Evolutionary conservation across 1,140 invertebrate genomes (phyloP).

Genomic region (Drosophila lacteicornis): DNA sequence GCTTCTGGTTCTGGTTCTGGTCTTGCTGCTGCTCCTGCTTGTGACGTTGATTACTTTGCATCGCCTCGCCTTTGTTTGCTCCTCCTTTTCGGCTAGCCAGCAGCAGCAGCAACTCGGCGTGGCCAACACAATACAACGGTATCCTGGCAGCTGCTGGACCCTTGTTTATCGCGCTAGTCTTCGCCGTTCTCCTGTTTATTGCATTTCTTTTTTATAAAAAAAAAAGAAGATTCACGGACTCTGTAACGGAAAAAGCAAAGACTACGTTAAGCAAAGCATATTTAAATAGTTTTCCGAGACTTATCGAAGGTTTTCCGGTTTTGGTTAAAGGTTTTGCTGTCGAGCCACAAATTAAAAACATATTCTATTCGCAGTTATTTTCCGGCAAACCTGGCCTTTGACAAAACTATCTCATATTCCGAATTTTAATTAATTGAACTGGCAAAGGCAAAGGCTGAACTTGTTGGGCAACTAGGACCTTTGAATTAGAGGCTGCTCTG

Average conservation of each 20-base stretch:
- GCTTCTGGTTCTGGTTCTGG: conserved; percentile 10
- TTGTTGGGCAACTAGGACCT: too few species aligned
- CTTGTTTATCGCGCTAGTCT: conserved; percentile 35
- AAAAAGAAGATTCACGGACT: not conserved
- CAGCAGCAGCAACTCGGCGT: conserved; percentile 14
- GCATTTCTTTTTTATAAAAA: conserved; percentile 37
- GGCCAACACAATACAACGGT: conserved; percentile 23
- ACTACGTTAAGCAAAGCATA: conserved; percentile 59
- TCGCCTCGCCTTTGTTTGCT: conserved; percentile 68
- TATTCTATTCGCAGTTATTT: too few species aligned
- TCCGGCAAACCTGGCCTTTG: too few species aligned
- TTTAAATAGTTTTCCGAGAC: conserved; percentile 59
- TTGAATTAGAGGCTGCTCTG: too few species aligned
- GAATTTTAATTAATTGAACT: not conserved
- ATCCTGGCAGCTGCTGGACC: conserved; percentile 20
- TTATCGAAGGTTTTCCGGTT: conserved; percentile 15
- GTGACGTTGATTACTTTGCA: conserved; percentile 80
- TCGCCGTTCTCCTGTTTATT: conserved; percentile 20
- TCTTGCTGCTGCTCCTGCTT: conserved; percentile 57
- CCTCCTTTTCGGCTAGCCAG: conserved; percentile 24
- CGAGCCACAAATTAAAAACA: too few species aligned
- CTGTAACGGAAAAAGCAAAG: conserved; percentile 40
- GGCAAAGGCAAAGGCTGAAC: too few species aligned
- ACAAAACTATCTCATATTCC: too few species aligned
- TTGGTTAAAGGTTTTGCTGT: too few species aligned